Evolutionary conservation across 2,797 vertebrate species (phyloP).

Genomic region (Anguilla obscura): DNA sequence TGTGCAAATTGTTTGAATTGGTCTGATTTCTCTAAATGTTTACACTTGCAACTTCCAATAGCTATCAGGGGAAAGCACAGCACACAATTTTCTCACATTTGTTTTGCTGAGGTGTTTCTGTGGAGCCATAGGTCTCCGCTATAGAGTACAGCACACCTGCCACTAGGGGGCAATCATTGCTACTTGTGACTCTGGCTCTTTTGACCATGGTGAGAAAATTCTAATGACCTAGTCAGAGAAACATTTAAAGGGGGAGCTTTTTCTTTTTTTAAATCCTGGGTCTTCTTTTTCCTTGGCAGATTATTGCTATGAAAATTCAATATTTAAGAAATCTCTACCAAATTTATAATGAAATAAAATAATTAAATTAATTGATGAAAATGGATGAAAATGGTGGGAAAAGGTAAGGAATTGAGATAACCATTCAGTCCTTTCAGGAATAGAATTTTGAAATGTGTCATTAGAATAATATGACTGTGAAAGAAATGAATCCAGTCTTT

Average conservation of each 20-base stretch:
- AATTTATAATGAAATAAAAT: not conserved
- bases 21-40: not conserved
- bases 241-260: not conserved
- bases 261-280: not conserved
- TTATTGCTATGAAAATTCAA: not conserved
- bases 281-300: not conserved
- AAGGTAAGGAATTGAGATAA: not conserved
- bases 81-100: not conserved
- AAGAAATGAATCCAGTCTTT: not conserved
- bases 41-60: not conserved
- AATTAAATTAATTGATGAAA: not conserved
- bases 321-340: not conserved
- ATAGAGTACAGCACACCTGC: not conserved
- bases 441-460: not conserved
- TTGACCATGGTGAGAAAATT: not conserved
- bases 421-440: not conserved
- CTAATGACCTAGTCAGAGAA: not conserved
- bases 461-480: not conserved
- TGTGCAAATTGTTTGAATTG: not conserved
- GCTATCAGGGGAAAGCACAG: not conserved
- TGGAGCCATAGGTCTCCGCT: not conserved
- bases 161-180: conserved; percentile 60
- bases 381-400: not conserved
- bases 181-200: conserved; percentile 42
- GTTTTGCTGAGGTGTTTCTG: conserved; percentile 18